Evolutionary conservation across 2,797 vertebrate genomes (phyloP).

Genomic region (Dicrostonyx torquatus): DNA sequence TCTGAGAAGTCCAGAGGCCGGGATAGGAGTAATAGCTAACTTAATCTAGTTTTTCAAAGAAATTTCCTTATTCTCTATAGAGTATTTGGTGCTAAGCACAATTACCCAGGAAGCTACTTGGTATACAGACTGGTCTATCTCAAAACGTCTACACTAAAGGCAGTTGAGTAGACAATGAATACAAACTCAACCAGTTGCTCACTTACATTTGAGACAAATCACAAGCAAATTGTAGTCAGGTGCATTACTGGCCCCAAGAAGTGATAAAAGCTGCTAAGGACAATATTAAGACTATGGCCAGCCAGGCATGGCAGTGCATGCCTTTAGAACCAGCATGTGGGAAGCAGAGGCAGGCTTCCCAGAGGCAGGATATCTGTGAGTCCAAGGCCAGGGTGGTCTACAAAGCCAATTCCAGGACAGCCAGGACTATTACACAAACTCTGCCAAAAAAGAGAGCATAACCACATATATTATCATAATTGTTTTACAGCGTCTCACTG

Average conservation of each 20-base stretch:
- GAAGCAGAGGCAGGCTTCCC: neutral
- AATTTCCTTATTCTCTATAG: neutral
- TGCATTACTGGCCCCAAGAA: neutral
- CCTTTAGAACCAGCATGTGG: neutral
- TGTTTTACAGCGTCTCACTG: neutral
- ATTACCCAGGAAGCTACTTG: slow-evolving; percentile 1
- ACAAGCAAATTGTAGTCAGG: neutral
- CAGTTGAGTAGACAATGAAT: neutral
- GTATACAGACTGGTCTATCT: neutral
- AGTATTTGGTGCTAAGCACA: neutral
- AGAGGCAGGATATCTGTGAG: neutral
- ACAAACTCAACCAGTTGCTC: neutral
- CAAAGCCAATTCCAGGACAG: neutral
- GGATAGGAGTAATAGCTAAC: neutral
- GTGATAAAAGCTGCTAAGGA: neutral
- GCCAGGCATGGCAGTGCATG: neutral
- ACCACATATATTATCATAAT: neutral
- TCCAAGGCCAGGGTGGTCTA: neutral
- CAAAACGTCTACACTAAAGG: neutral
- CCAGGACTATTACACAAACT: neutral
- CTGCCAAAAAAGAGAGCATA: neutral
- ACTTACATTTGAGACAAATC: neutral
- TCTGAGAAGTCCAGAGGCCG: neutral
- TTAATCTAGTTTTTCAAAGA: neutral
- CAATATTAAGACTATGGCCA: neutral